Percentiles rank a stretch among this genome's conserved stretches.
Evolutionary conservation across 2,797 vertebrate species (phyloP).

Genomic region (Chloroceryle inda): DNA sequence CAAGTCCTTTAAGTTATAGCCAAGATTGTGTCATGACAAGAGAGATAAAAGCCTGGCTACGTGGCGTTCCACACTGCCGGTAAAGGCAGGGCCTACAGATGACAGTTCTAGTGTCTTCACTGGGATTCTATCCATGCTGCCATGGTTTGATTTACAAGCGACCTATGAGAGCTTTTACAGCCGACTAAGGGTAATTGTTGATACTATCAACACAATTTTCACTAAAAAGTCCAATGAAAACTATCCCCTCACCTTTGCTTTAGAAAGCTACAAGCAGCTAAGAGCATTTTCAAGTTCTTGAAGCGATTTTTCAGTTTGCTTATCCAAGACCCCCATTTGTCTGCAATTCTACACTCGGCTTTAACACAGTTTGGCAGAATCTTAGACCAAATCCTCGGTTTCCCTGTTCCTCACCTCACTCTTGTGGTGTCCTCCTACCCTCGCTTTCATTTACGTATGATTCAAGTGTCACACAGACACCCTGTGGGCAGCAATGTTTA

Average conservation of each 20-base stretch:
- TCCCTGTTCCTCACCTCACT: not conserved
- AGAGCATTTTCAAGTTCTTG: not conserved
- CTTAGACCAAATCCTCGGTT: not conserved
- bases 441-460: not conserved
- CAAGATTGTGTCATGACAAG: not conserved
- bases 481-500: accelerated
- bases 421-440: not conserved
- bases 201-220: not conserved
- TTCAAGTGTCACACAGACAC: not conserved
- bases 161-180: not conserved
- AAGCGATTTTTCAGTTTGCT: not conserved
- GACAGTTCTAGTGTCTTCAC: not conserved
- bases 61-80: not conserved
- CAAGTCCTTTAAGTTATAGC: not conserved
- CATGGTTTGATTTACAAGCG: not conserved
- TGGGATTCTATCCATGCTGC: accelerated
- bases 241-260: not conserved
- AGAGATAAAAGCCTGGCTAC: not conserved
- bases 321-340: not conserved
- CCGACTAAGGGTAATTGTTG: not conserved
- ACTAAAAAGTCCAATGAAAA: not conserved
- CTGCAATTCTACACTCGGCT: not conserved
- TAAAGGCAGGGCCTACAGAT: not conserved
- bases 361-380: not conserved
- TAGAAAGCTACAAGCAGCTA: not conserved